Evolutionary conservation across 2,113 vertebrate species (phyloP), one percentile per base, ranked within the genome.

Genomic region (Percina caprodes): DNA sequence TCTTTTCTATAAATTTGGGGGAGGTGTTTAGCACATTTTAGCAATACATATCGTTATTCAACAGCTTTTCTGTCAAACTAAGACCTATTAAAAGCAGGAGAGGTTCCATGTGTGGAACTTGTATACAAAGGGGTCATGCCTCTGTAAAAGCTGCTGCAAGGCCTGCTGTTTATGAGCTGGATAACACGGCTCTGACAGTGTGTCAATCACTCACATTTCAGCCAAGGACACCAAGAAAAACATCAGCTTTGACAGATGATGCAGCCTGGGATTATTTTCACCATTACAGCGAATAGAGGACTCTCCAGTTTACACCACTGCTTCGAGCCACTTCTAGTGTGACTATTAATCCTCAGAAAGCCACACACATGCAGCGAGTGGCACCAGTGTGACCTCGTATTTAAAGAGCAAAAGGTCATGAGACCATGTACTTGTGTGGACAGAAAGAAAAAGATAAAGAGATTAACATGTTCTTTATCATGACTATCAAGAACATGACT

Each of bases 121-220:
- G 19, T 49, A 16, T 23, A 59, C 21, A 18, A 42, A 55, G 63
- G 56, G 65, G 80, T 78, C 58, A 72, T 15, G 24, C 6, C 52
- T 79, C 46, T 56, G 35, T 74, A 55, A 39, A 63, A 66, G 56
- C 60, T 62, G 26, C 30, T 73, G 60, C 65, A 19, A 77, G 78
- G 67, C 9, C 45, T 49, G 46, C 60, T 62, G 66, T 86, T 87
- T 79, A 89, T 79, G 77, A 84, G 72, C 56, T 19, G 66, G 48
- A 68, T 61, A 69, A 79, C 69, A n/a, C 24, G 46, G 19, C 16
- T 68, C 45, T 80, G 88, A 87, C 88, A 83, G 61, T 69, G 46
- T 51, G 87, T 92, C 89, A 87, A 90, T 90, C 84, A 49, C 16
- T 79, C 62, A 65, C 63, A 23, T 65, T 69, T 58, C 54, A 85